A percentile compares a stretch with the other conserved stretches of the same genome.
These are phyloP conservation scores for Odobenus rosmarus DNA, from an alignment of 2,113 vertebrate species.

Conservation along the genomic window DNA sequence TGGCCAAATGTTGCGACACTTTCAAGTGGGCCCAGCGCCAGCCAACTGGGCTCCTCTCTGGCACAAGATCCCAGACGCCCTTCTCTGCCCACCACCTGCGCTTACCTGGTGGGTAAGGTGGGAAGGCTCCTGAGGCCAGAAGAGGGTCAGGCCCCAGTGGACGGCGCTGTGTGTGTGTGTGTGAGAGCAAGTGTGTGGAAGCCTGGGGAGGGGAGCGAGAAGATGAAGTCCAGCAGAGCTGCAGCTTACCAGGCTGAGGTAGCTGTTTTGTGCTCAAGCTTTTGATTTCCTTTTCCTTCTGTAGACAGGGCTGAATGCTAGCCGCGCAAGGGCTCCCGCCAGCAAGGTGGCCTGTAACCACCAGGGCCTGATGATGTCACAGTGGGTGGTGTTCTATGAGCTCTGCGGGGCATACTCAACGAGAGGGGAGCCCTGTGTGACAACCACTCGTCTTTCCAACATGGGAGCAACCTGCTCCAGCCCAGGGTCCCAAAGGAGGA, in stretches of 20 bases:
- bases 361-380: fast-evolving
- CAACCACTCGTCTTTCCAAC: not conserved
- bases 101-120: not conserved
- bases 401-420: fast-evolving
- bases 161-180: not conserved
- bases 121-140: not conserved
- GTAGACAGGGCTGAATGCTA: not conserved
- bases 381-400: not conserved
- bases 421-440: not conserved
- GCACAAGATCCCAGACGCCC: not conserved
- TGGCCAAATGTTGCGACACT: conserved; percentile 53
- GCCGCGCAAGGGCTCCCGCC: not conserved
- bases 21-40: not conserved
- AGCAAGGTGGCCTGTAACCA: not conserved
- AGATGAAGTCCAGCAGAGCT: not conserved
- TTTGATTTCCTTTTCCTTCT: conserved; percentile 49
- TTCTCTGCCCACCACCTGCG: not conserved
- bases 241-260: conserved; percentile 46
- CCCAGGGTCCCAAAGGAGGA: not conserved
- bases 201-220: not conserved
- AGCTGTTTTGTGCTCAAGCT: conserved; percentile 26
- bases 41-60: not conserved
- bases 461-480: not conserved
- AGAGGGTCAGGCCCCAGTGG: not conserved
- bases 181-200: not conserved